These are phyloP conservation scores for Mythimna lalbum DNA, from an alignment of 2,888 invertebrate species.

Conservation along the genomic window DNA sequence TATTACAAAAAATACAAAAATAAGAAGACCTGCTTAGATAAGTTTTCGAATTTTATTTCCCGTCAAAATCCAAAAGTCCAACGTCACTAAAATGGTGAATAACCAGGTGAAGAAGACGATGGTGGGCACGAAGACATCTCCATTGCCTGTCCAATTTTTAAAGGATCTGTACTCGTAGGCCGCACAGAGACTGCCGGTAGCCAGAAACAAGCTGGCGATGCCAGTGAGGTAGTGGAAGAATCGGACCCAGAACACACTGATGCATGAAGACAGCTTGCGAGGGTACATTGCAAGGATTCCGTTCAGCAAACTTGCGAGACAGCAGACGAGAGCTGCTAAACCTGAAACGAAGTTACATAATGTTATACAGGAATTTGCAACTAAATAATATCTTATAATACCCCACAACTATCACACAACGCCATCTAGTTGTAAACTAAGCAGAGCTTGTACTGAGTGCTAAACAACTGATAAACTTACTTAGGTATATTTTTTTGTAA, in stretches of 20 bases:
- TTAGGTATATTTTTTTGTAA: too few species aligned
- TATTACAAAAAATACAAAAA: neutral
- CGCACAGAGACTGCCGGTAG: slow-evolving; percentile 68
- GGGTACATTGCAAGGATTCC: slow-evolving; percentile 66
- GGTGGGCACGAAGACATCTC: slow-evolving; percentile 46
- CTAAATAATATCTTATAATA: too few species aligned
- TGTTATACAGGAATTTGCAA: neutral
- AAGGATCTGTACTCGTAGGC: slow-evolving; percentile 69
- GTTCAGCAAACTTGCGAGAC: slow-evolving; percentile 65
- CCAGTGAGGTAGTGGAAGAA: slow-evolving; percentile 70
- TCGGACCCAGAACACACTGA: slow-evolving; percentile 57
- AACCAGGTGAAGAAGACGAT: slow-evolving; percentile 60
- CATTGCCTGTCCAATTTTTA: slow-evolving; percentile 65
- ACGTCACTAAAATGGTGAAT: slow-evolving; percentile 67
- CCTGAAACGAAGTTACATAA: slow-evolving; percentile 65
- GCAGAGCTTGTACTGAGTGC: too few species aligned
- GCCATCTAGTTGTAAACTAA: too few species aligned
- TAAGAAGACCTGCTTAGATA: slow-evolving; percentile 7
- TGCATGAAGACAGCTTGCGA: slow-evolving; percentile 55
- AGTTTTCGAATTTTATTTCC: slow-evolving; percentile 50
- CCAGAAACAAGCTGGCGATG: slow-evolving; percentile 65
- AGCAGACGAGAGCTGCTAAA: slow-evolving; percentile 66
- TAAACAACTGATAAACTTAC: too few species aligned
- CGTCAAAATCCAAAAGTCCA: slow-evolving; percentile 69
- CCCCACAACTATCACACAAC: too few species aligned